Base-by-base conservation (phyloP, 2,797 vertebrate genomes). In the Tragelaphus eurycerus region DNA sequence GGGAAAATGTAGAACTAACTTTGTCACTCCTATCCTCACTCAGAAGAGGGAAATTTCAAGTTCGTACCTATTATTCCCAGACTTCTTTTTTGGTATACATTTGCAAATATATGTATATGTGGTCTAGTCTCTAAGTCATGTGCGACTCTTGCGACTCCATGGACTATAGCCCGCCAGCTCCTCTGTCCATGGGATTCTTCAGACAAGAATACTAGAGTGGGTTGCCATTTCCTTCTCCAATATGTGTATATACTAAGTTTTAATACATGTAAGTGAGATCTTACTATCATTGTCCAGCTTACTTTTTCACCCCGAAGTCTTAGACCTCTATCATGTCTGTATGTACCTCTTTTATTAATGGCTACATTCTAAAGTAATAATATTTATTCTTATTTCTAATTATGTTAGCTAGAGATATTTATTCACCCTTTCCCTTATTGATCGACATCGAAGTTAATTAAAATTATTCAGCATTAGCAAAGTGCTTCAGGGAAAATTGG, bases 81-180 rank as follows among this genome's bases (percentile, higher is more conserved):
- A 29, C 54, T n/a, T 25, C 43, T 81, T 87, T 25, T 76, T 67
- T 86, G 52, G 21, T 71, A 4, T 52, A 29, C 15, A 54, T 46
- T 78, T 82, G 31, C 54, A 82, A 67, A 52, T 38, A 23, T 38
- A 38, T 23, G 10, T 71, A 3, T 38, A 12, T 34, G n/a, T 71
- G 67, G 34, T 71, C 38, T 38, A 71, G 67, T 38, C 3, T 10
- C 34, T 71, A 38, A 71, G 67, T 38, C 2, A 1, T 71, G 34
- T 71, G n/a, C 0, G 0, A 34, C 64, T 71, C 17, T 71, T 38
- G 9, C 4, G 0, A 38, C n/a, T 71, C 10, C 2, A 12, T 38
- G 64, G 64, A 71, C 64, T 71, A 34, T 71, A 38, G 64, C 34
- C 64, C 5, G 2, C 64, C 64, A 23, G 34, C 19, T 38, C 10